Evolutionary conservation across 2,797 vertebrate genomes (phyloP), one percentile per base, ranked within the genome.

Genomic region (Liasis olivaceus): DNA sequence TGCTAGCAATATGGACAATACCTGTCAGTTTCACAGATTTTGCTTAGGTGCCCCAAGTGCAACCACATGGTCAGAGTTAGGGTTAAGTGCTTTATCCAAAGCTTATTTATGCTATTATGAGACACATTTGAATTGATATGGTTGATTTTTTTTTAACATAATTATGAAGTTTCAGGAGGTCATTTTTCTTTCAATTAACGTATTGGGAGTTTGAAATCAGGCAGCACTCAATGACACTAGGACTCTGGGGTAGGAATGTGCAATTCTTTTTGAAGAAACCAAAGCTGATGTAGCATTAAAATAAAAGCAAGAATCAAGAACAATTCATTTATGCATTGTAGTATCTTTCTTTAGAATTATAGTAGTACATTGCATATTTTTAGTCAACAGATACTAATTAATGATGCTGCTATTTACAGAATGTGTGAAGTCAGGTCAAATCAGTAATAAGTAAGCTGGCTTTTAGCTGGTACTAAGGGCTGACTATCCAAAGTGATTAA

Each of bases 131-230:
- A 95, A 96, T 94, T 96, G 89, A 95, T 95, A 96, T 95, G 91
- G 89, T 91, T 95, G 51, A 96, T 92, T 7, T 59, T 89, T 90
- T 88, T 42, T 92, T 31, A 64, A 91, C 77, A n/a, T 94, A 92
- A 96, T 96, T 96, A 97, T 97, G 96, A 96, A 95, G 64, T 97
- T 96, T 91, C 69, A 91, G 88, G 64, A 77, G 81, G 2, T 51
- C 88, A 72, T 89, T 54, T 94, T 6, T 91, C 93, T 86, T 31
- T 93, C 13, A 0, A 62, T 81, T 85, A 91, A 94, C 85, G 89
- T 42, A 20, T 12, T 59, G 90, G 87, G 93, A 91, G 89, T 96
- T 91, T 94, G 1, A 87, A 89, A 81, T 59, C 92, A 91, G 89
- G 92, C 0, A 0, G 77, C 91, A 91, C 87, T 69, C 93, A 72